These are phyloP conservation scores for Ceratoteleas bidentatus DNA, from an alignment of 1,140 invertebrate species.

Conservation along the genomic window DNA sequence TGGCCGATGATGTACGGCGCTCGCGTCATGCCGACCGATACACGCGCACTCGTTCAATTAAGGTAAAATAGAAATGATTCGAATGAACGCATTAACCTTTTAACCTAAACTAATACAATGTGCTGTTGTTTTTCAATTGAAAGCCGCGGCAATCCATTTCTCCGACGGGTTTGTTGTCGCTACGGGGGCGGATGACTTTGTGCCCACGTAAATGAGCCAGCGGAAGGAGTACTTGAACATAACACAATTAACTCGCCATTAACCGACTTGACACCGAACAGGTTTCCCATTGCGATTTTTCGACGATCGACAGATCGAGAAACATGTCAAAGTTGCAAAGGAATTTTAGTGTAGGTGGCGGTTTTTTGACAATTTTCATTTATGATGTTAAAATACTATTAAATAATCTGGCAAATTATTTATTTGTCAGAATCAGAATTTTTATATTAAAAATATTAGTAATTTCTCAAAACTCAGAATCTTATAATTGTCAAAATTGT, in stretches of 20 bases:
- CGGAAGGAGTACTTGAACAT: conserved; percentile 69
- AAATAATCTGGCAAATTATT: too few species aligned
- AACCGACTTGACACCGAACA: conserved; percentile 70
- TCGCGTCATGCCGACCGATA: conserved; percentile 1
- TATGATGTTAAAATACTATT: background rate
- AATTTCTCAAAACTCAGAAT: too few species aligned
- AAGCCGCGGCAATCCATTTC: conserved; percentile 52
- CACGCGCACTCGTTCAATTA: conserved; percentile 34
- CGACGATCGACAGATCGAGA: too few species aligned
- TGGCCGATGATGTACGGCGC: conserved; percentile 1
- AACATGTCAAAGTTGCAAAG: too few species aligned
- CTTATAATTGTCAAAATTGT: too few species aligned
- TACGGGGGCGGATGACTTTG: conserved; percentile 46
- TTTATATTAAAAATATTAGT: too few species aligned
- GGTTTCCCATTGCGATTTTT: conserved; percentile 34
- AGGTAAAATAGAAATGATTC: conserved; percentile 57
- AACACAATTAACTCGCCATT: conserved; percentile 75
- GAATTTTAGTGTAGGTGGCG: too few species aligned
- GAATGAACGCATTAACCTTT: conserved; percentile 56
- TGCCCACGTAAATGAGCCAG: conserved; percentile 65
- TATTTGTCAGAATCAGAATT: too few species aligned
- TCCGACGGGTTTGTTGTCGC: conserved; percentile 49
- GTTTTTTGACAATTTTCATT: too few species aligned
- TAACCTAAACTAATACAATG: conserved; percentile 47
- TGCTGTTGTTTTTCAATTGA: conserved; percentile 53